A percentile compares a stretch with the other conserved stretches of the same genome.
Evolutionary conservation across 2,113 vertebrate genomes (phyloP).

Genomic region (Corythornis cristatus): DNA sequence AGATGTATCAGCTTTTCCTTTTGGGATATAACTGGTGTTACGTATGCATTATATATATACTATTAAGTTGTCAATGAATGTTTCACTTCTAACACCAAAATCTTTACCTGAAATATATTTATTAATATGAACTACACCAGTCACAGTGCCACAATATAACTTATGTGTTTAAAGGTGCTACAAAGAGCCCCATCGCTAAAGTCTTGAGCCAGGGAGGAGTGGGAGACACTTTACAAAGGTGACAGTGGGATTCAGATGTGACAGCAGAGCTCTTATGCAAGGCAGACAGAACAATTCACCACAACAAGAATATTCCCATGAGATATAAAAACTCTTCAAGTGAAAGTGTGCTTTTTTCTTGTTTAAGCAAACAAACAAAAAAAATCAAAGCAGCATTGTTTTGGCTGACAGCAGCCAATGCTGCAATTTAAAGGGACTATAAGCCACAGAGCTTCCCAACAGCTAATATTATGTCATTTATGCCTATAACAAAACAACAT

Average conservation of each 20-base stretch:
- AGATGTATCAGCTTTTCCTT: not conserved
- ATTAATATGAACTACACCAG: not conserved
- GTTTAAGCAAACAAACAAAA: not conserved
- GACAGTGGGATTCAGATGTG: not conserved
- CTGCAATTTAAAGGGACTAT: not conserved
- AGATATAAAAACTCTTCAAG: not conserved
- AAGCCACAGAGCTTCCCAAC: conserved; percentile 11
- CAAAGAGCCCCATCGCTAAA: not conserved
- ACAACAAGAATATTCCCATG: not conserved
- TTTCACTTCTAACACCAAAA: not conserved
- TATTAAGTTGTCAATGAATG: not conserved
- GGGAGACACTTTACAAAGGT: not conserved
- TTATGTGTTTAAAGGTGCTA: not conserved
- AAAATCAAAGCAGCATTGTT: not conserved
- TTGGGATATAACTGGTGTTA: not conserved
- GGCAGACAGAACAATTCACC: not conserved
- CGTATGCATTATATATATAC: not conserved
- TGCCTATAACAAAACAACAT: conserved; percentile 30
- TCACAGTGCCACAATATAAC: not conserved
- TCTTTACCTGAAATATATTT: not conserved
- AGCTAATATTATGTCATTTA: conserved; percentile 7
- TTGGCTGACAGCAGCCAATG: conserved; percentile 8
- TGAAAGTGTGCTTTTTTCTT: not conserved
- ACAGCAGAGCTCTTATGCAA: not conserved
- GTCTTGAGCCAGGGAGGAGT: not conserved